These are phyloP conservation scores for Crotalus horridus DNA, from an alignment of 2,113 vertebrate species.

Conservation along the genomic window DNA sequence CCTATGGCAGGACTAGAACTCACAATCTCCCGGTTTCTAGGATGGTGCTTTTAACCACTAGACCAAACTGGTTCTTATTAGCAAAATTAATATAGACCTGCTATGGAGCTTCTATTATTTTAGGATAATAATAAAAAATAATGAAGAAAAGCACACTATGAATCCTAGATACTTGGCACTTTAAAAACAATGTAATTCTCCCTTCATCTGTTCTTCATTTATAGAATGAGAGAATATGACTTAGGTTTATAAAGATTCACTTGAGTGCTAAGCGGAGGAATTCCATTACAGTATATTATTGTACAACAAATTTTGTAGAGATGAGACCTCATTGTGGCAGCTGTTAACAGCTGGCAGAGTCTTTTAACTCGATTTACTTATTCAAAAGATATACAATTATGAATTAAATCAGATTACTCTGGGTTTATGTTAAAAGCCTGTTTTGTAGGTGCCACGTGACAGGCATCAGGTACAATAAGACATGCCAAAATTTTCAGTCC, in stretches of 20 bases:
- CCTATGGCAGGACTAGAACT: neutral
- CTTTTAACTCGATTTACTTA: slow-evolving; percentile 40
- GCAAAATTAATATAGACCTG: neutral
- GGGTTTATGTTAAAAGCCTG: slow-evolving; percentile 33
- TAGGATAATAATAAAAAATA: neutral
- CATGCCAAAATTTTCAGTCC: slow-evolving; percentile 19
- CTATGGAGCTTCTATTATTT: neutral
- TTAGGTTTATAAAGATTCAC: slow-evolving; percentile 19
- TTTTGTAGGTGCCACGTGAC: slow-evolving; percentile 49
- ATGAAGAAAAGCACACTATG: neutral
- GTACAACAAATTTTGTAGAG: neutral
- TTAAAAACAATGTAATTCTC: slow-evolving; percentile 5
- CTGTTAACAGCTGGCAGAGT: slow-evolving; percentile 42
- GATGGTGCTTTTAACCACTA: neutral
- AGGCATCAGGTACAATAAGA: slow-evolving; percentile 38
- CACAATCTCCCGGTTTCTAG: neutral
- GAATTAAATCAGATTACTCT: slow-evolving; percentile 39
- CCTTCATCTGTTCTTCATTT: slow-evolving; percentile 34
- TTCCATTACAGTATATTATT: neutral
- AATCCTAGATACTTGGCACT: slow-evolving; percentile 7
- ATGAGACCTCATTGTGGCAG: slow-evolving; percentile 20
- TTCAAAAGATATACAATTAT: slow-evolving; percentile 34
- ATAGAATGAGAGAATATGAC: slow-evolving; percentile 10
- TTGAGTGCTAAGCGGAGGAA: slow-evolving; percentile 10
- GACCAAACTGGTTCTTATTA: neutral